These are phyloP conservation scores for Noturus placidus DNA, from an alignment of 2,113 vertebrate genomes.

Conservation along the genomic window DNA sequence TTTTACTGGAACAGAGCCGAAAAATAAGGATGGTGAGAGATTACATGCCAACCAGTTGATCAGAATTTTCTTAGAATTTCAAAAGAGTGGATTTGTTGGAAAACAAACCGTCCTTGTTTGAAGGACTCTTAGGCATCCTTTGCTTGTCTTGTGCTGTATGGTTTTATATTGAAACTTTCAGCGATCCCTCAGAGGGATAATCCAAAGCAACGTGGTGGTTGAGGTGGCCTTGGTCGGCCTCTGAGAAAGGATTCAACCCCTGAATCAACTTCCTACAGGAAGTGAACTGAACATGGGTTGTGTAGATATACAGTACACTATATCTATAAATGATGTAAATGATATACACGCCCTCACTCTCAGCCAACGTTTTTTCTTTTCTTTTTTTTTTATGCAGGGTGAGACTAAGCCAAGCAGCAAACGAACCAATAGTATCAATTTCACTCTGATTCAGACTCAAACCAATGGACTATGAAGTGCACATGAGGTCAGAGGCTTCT, in stretches of 20 bases:
- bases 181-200: background rate
- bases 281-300: background rate
- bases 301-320: background rate
- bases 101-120: too few relatives aligned
- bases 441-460: background rate
- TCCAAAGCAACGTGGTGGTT: background rate
- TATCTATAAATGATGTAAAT: too few relatives aligned
- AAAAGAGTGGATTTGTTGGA: background rate
- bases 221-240: background rate
- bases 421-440: background rate
- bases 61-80: background rate
- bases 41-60: background rate
- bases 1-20: background rate
- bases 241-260: background rate
- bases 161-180: background rate
- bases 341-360: background rate
- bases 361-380: background rate
- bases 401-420: background rate
- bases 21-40: background rate
- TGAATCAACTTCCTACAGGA: background rate
- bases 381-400: background rate
- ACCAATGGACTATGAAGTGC: background rate
- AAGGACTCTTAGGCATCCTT: too few relatives aligned
- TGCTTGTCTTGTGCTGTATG: background rate
- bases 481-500: background rate